Conservation (phyloP, 2,797 vertebrate genomes). For the Gobio occitaniae region DNA sequence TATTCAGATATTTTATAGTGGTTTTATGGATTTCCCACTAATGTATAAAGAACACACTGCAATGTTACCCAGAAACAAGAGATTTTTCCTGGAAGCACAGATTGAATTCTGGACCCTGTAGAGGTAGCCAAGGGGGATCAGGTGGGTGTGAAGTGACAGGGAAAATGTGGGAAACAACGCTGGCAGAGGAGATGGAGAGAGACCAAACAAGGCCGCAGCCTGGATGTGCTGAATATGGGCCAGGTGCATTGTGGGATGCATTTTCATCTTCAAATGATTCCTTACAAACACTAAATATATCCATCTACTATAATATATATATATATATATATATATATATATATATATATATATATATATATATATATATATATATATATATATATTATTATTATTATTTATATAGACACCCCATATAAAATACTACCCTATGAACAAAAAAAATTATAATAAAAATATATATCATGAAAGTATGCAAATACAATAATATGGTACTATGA, state of each 20-base stretch:
- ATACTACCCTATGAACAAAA: too few relatives aligned
- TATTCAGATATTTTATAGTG: conserved; percentile 12
- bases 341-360: neutral
- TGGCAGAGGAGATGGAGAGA: conserved; percentile 30
- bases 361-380: too few relatives aligned
- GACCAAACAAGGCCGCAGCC: conserved; percentile 50
- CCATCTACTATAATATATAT: neutral
- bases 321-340: neutral
- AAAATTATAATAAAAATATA: too few relatives aligned
- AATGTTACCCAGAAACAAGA: conserved; percentile 30
- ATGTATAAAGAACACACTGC: conserved; percentile 25
- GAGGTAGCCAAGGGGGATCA: conserved; percentile 58
- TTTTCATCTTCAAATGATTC: neutral
- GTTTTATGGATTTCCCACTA: conserved; percentile 16
- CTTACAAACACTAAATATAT: neutral
- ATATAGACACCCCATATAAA: neutral
- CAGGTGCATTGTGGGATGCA: conserved; percentile 41
- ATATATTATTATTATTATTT: neutral
- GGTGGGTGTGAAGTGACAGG: conserved; percentile 62
- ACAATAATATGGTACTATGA: neutral
- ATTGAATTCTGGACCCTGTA: conserved; percentile 43
- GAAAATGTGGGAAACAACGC: conserved; percentile 60
- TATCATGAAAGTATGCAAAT: neutral
- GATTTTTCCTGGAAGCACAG: conserved; percentile 48
- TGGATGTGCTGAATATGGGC: conserved; percentile 42